Conservation (phyloP, 1,140 invertebrate genomes). For the Leptopilina boulardi region DNA sequence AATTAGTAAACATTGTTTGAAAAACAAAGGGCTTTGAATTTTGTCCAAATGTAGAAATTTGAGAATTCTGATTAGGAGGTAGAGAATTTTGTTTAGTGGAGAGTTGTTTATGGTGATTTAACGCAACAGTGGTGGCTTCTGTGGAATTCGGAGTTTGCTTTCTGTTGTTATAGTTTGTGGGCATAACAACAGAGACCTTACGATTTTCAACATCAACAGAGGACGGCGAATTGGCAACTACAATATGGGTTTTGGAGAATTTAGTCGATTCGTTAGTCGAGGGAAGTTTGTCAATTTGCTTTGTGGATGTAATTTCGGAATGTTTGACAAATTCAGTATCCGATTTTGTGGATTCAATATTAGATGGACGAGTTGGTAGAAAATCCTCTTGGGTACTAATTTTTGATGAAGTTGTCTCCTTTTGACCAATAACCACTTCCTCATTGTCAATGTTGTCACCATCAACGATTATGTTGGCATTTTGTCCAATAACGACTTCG, state of each 20-base stretch:
- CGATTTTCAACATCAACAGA: constrained; percentile 28
- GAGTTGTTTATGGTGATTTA: not conserved
- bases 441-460: constrained; percentile 53
- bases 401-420: constrained; percentile 31
- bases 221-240: constrained; percentile 59
- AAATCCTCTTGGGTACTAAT: too few species aligned
- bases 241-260: constrained; percentile 60
- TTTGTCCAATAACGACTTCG: constrained; percentile 62
- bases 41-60: too few species aligned
- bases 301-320: not conserved
- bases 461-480: constrained; percentile 65
- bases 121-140: not conserved
- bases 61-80: not conserved
- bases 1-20: too few species aligned
- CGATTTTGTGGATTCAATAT: not conserved
- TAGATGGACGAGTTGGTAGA: too few species aligned
- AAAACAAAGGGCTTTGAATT: too few species aligned
- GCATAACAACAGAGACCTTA: constrained; percentile 61
- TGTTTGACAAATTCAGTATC: not conserved
- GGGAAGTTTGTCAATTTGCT: too few species aligned
- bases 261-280: not conserved
- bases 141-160: not conserved
- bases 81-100: not conserved
- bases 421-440: constrained; percentile 60
- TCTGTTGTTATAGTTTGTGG: constrained; percentile 57